phyloP scores from a whole-genome alignment of 37 sponge, comb jelly and placozoan species.

The Mnemiopsis leidyi region DNA sequence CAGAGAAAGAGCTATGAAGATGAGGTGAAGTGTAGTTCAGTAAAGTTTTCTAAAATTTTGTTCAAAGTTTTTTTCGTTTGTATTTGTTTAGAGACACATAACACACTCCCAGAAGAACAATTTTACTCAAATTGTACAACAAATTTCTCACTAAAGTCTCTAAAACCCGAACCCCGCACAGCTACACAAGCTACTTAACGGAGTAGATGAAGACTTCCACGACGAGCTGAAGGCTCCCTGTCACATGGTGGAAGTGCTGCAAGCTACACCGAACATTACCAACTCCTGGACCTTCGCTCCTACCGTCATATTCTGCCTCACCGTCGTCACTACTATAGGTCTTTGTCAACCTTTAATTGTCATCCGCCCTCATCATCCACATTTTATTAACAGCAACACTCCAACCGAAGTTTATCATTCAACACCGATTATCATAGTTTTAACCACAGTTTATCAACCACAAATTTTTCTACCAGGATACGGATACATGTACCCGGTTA shows the following conservation, averaged over 20 bases:
- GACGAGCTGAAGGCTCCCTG: conserved; percentile 41
- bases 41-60: too few relatives aligned
- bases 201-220: conserved; percentile 57
- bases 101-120: too few relatives aligned
- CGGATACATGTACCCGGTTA: conserved; percentile 60
- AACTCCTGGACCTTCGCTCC: conserved; percentile 65
- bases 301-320: conserved; percentile 61
- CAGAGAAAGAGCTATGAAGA: conserved; percentile 27
- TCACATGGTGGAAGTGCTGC: conserved; percentile 65
- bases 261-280: conserved; percentile 22
- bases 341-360: too few relatives aligned
- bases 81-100: too few relatives aligned
- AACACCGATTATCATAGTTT: too few relatives aligned
- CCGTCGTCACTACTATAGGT: conserved; percentile 63
- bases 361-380: neutral
- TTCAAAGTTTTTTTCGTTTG: too few relatives aligned
- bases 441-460: too few relatives aligned
- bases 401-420: neutral
- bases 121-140: too few relatives aligned
- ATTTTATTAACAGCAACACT: neutral
- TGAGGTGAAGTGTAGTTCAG: too few relatives aligned
- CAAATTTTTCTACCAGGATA: conserved; percentile 31
- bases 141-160: too few relatives aligned
- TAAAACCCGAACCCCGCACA: too few relatives aligned
- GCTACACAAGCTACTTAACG: neutral